A percentile compares a stretch with the other conserved stretches of the same genome.
phyloP scores from a whole-genome alignment of 2,113 vertebrate species.

The Gorsachius goisagi region DNA sequence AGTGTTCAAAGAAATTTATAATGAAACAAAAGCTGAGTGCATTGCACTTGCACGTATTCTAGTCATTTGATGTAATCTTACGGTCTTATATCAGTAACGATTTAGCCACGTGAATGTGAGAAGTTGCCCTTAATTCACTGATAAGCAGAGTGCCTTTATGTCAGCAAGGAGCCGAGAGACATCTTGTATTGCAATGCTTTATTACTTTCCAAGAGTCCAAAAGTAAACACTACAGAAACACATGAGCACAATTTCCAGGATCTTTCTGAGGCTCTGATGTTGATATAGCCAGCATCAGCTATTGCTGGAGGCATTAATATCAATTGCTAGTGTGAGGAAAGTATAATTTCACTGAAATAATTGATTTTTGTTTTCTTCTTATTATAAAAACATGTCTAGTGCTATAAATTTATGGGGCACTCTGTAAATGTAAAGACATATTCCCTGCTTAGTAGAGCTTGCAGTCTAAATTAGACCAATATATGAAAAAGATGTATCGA shows the following conservation, averaged over 20 bases:
- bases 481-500: background rate
- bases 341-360: background rate
- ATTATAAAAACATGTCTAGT: background rate
- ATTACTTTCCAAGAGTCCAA: slow-evolving; percentile 3
- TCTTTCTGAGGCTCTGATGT: background rate
- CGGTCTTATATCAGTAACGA: background rate
- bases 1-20: background rate
- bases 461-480: background rate
- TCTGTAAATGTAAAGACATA: slow-evolving; percentile 5
- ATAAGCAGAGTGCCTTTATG: background rate
- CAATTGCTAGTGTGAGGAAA: background rate
- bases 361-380: background rate
- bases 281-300: background rate
- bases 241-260: background rate
- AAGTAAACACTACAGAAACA: background rate
- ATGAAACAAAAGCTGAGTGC: background rate
- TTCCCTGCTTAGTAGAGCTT: background rate
- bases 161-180: background rate
- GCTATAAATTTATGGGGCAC: background rate
- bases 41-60: background rate
- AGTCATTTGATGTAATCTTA: background rate
- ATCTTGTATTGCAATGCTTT: background rate
- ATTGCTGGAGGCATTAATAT: background rate
- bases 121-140: background rate
- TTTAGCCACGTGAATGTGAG: background rate